Evolutionary conservation across 2,113 vertebrate species (phyloP).

Genomic region (Poecile atricapillus): DNA sequence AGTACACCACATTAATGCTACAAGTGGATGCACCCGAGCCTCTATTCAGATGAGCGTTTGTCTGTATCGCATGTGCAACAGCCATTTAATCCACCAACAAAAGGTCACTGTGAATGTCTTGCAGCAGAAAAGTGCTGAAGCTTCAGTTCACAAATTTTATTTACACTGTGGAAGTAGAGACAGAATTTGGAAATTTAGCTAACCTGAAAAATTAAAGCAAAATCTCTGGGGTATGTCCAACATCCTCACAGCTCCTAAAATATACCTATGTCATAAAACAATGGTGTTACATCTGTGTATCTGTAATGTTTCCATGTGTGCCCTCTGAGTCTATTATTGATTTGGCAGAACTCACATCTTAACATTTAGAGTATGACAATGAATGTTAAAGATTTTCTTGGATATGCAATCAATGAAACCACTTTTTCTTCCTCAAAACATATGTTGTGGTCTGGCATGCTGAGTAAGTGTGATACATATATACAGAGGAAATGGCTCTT

Average conservation of each 20-base stretch:
- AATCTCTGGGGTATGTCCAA: neutral
- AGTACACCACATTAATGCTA: neutral
- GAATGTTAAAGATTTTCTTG: neutral
- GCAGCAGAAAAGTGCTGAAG: neutral
- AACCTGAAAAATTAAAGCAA: neutral
- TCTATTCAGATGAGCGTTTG: neutral
- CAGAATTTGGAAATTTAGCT: neutral
- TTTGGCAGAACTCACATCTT: neutral
- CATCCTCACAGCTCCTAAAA: neutral
- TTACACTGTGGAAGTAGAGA: neutral
- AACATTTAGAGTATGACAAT: neutral
- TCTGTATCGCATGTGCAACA: neutral
- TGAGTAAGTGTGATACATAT: neutral
- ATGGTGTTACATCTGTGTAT: neutral
- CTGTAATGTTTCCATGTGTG: neutral
- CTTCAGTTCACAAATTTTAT: neutral
- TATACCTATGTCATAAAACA: neutral
- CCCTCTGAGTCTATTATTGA: neutral
- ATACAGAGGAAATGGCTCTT: neutral
- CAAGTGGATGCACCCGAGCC: neutral
- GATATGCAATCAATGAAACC: neutral
- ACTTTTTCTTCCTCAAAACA: neutral
- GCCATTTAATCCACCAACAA: conserved; percentile 4
- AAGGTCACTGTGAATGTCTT: neutral
- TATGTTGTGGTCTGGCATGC: neutral